Conservation (phyloP, 2,888 invertebrate species). For the Hirtodrosophila trivittata region DNA sequence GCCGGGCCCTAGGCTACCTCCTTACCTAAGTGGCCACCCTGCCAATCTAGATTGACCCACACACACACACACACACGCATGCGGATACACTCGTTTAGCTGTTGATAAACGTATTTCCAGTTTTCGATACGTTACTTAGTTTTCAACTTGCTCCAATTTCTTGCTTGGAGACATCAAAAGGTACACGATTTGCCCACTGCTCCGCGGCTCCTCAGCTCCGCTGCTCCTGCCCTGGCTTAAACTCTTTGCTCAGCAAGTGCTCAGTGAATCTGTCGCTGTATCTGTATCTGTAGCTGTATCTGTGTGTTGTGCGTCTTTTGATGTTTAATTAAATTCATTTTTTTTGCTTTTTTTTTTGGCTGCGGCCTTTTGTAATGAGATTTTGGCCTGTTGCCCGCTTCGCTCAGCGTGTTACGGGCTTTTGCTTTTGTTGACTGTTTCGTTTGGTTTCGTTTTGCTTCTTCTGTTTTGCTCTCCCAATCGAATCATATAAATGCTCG, state of each 20-base stretch:
- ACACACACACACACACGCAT: slow-evolving; percentile 4
- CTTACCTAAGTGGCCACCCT: slow-evolving; percentile 23
- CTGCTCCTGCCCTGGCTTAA: slow-evolving; percentile 33
- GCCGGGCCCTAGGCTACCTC: slow-evolving; percentile 2
- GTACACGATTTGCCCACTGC: slow-evolving; percentile 16
- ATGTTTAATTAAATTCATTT: slow-evolving; percentile 78
- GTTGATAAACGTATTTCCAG: slow-evolving; percentile 48
- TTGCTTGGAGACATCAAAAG: slow-evolving; percentile 61
- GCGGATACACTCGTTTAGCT: slow-evolving; percentile 44
- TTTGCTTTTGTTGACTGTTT: slow-evolving; percentile 45
- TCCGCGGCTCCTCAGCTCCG: background rate
- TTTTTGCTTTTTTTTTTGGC: slow-evolving; percentile 28
- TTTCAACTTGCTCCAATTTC: slow-evolving; percentile 56
- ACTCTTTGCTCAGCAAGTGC: slow-evolving; percentile 26
- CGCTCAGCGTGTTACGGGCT: slow-evolving; percentile 47
- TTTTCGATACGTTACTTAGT: slow-evolving; percentile 23
- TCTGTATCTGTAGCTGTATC: slow-evolving; percentile 15
- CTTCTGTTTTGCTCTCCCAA: slow-evolving; percentile 30
- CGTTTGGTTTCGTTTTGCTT: slow-evolving; percentile 10
- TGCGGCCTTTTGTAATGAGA: slow-evolving; percentile 77
- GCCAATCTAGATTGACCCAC: slow-evolving; percentile 24
- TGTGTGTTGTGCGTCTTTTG: slow-evolving; percentile 55
- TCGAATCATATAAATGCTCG: slow-evolving; percentile 77
- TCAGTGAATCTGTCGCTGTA: slow-evolving; percentile 18
- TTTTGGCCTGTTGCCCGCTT: slow-evolving; percentile 55